These are phyloP conservation scores for Drosophila miranda DNA, from an alignment of 1,140 invertebrate genomes.

Conservation along the genomic window DNA sequence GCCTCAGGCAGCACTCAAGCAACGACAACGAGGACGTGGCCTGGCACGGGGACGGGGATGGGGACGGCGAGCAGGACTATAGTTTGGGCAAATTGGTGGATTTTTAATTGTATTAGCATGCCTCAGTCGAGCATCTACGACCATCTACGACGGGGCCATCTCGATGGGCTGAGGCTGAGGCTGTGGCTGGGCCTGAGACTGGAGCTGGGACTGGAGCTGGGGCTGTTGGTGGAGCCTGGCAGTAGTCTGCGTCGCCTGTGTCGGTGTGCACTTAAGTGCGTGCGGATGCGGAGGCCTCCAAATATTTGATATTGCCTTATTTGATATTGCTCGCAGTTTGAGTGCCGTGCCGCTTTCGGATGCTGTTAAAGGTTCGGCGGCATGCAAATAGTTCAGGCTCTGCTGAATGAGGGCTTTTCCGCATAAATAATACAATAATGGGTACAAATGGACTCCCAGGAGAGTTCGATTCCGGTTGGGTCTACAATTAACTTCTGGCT, in stretches of 20 bases:
- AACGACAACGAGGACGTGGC: constrained; percentile 1
- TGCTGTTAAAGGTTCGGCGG: background rate
- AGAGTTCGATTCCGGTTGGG: no score
- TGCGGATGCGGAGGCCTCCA: constrained; percentile 28
- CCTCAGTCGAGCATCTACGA: constrained; percentile 12
- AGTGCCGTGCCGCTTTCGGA: constrained; percentile 25
- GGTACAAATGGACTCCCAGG: background rate
- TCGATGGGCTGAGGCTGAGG: background rate
- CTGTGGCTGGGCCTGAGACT: no score
- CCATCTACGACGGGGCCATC: constrained; percentile 4
- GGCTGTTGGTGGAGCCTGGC: no score
- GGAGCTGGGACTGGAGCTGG: no score
- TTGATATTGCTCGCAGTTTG: constrained; percentile 49
- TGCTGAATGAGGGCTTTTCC: background rate
- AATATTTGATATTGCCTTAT: constrained; percentile 57
- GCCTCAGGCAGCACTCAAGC: constrained; percentile 1
- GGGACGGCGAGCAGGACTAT: background rate
- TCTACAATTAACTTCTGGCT: no score
- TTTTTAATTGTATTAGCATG: constrained; percentile 77
- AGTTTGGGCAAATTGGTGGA: constrained; percentile 48
- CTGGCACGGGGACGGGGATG: no score
- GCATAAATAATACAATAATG: constrained; percentile 2
- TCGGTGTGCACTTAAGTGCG: constrained; percentile 60
- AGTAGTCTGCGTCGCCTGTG: constrained; percentile 5
- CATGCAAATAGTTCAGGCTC: constrained; percentile 3